Evolutionary conservation across 2,797 vertebrate genomes (phyloP).

Genomic region (Danio choprae): DNA sequence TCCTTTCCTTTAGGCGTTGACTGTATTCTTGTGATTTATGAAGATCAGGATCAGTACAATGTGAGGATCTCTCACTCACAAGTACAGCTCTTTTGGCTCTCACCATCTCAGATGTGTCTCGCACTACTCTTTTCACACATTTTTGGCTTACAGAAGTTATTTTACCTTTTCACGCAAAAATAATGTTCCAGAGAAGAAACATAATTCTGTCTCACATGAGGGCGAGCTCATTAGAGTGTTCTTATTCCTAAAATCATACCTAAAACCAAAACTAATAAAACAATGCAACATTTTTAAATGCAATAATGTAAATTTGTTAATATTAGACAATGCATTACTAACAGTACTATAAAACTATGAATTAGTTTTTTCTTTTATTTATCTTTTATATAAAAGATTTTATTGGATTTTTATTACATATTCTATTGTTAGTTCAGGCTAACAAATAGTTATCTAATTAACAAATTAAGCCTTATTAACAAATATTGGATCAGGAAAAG

Average conservation of each 20-base stretch:
- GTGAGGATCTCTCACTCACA: background rate
- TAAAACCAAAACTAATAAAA: background rate
- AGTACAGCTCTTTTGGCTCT: slow-evolving; percentile 38
- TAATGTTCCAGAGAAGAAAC: background rate
- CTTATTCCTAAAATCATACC: background rate
- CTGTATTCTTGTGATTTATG: background rate
- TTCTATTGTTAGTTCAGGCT: too few species aligned
- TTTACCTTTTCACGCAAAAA: background rate
- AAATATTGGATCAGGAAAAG: too few species aligned
- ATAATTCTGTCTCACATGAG: background rate
- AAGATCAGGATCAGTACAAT: background rate
- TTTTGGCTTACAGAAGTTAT: slow-evolving; percentile 1
- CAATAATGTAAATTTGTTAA: too few species aligned
- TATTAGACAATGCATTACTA: too few species aligned
- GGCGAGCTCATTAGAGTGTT: background rate
- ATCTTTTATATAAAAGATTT: too few species aligned
- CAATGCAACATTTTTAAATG: too few species aligned
- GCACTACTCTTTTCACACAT: slow-evolving; percentile 2
- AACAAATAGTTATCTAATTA: too few species aligned
- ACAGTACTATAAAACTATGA: too few species aligned
- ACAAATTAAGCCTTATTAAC: too few species aligned
- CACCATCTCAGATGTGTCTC: slow-evolving; percentile 27
- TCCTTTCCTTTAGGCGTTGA: slow-evolving; percentile 5
- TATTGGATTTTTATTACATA: too few species aligned
- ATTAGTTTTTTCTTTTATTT: too few species aligned